Base-by-base conservation (phyloP, 2,888 invertebrate genomes). In the Apodemia duryi region DNA sequence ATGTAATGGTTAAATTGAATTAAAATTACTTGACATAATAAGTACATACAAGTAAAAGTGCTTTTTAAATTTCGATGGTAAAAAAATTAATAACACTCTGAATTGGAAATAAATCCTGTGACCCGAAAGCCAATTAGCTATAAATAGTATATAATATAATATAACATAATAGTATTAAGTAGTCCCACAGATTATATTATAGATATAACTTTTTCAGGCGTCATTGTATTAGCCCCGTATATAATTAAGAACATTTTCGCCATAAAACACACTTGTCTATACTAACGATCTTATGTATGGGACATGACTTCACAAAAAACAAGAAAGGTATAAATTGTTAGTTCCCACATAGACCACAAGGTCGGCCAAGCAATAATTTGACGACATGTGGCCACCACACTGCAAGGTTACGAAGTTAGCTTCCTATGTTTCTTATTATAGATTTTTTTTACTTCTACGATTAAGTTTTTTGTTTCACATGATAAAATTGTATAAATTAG, bases 271-370 rank as follows among this genome's bases (percentile, higher is more conserved):
- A 57, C 51, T 38, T 43, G 65, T 51, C 52, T 41, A 13, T 64
- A 62, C 62, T 43, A 54, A 68, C 76, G 83, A 82, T 82, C 84
- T 84, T 76, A 77, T 67, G 73, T 72, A 74, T 79, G 79, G 80
- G 79, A 80, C 81, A 82, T 81, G 82, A 84, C 83, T 82, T 79
- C 79, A 82, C 78, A 74, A 75, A 79, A 78, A 77, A 77, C 75
- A 74, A 73, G 80, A 81, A 81, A 81, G 79, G 79, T 79, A 76
- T 73, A 72, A 80, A 57, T 29, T 57, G 57, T 57, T 35, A 32
- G 86, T 89, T 91, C 89, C 89, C 91, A 90, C 89, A 90, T 83
- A 65, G 66, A 63, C 62, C 69, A 81, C 87, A 85, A 85, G 87
- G 88, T 81, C 83, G 54, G 29, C 28, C 3, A 54, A 54, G 83